Evolutionary conservation across 2,113 vertebrate species (phyloP), one percentile per base, ranked within the genome.

Genomic region (Daphoenositta chrysoptera): DNA sequence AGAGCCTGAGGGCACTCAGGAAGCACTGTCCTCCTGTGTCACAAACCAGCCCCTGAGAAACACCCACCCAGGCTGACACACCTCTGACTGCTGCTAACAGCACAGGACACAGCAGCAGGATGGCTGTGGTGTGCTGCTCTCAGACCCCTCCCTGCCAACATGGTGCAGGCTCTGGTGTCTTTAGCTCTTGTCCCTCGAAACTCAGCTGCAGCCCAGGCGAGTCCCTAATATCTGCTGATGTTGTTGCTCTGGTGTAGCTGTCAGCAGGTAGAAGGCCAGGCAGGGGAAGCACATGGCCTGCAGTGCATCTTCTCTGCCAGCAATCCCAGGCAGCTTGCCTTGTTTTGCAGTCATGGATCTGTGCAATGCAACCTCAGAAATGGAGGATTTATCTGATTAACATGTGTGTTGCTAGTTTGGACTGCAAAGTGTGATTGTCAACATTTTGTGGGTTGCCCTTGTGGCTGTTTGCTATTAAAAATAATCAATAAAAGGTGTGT

Each of bases 401-500:
- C 20, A 4, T 13, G n/a, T 17, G 3, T 33, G 31, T 79, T 71
- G 71, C 37, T 68, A 35, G 33, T 44, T 63, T 65, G 80, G 77
- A 11, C 51, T 47, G 60, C 53, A 53, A 20, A 89, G 64, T 12
- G 2, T 40, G 65, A 48, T 80, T 19, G 37, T 70, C 61, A 65
- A 26, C 22, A 1, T 73, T 70, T 54, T 84, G n/a, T 2, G 17
- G 72, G 65, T 75, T 87, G 56, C 44, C 24, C 19, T 86, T 22
- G 24, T 77, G 64, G 33, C 54, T 88, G 61, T 50, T 33, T 54
- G 6, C 31, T 80, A 58, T 66, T 31, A 56, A 51, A 77, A 77
- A 39, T 40, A 65, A 50, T 27, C 30, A 27, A 4, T 53, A 73
- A 75, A 80, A 70, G 50, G 19, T 44, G 23, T 0, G 0, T 18